Evolutionary conservation across 2,113 vertebrate genomes (phyloP).

Genomic region (Acrocephalus kingi): DNA sequence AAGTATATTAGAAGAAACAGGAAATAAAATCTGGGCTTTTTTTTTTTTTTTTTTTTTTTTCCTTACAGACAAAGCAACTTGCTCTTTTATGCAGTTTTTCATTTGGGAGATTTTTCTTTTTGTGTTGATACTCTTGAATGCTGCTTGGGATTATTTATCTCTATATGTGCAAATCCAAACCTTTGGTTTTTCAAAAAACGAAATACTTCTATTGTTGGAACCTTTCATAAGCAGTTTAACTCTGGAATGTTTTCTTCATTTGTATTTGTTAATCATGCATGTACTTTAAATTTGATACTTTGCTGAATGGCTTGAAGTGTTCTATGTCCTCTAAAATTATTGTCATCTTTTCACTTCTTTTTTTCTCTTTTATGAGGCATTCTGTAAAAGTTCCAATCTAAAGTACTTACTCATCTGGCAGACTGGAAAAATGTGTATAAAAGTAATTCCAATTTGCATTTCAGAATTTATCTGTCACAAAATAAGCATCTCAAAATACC

Average conservation of each 20-base stretch:
- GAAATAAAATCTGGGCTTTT: background rate
- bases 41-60: background rate
- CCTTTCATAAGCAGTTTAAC: background rate
- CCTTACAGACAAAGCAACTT: background rate
- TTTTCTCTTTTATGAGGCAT: background rate
- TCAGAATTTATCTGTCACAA: background rate
- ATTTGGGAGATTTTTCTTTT: background rate
- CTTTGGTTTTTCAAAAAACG: background rate
- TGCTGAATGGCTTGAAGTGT: background rate
- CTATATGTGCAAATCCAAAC: background rate
- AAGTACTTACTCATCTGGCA: background rate
- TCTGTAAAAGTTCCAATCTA: background rate
- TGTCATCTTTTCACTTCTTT: background rate
- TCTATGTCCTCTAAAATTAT: background rate
- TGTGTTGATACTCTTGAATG: background rate
- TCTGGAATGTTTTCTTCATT: background rate
- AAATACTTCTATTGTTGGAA: background rate
- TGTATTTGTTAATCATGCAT: background rate
- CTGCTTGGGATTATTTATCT: background rate
- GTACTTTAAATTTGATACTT: background rate
- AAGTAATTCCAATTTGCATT: background rate
- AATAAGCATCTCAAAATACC: background rate
- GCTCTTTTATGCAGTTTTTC: background rate
- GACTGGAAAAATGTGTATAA: background rate
- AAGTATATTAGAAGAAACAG: background rate